Base-by-base conservation (phyloP, 2,113 vertebrate genomes). In the Dryoscopus gambensis region DNA sequence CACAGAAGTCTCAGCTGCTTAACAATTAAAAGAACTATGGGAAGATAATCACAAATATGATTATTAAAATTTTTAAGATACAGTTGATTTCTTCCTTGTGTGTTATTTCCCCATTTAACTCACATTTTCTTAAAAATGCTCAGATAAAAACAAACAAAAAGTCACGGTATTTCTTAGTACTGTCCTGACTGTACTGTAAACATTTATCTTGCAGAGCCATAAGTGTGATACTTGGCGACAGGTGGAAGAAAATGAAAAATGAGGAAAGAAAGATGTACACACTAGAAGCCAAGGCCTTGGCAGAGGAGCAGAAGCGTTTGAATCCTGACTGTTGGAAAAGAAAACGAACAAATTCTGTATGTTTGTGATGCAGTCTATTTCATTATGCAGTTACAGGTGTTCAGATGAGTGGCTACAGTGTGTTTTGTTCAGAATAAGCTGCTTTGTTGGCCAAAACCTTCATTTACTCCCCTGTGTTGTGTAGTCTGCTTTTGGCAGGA, bases 261-360 rank as follows among this genome's bases (percentile, higher is more conserved):
- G 99, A 99, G 95, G 99, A 99, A 95, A 98, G 99, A 87, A 98
- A 99, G 97, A 98, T 99, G 98, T 99, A 99, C 97, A 99, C 99
- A 50, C 98, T 99, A 98, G 99, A 99, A 98, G 99, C 99, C 97
- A 99, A 99, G 97, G 99, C 99, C 96, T 98, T 99, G 98, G 99
- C 99, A 10, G 99, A 99, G 97, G 99, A 99, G 98, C 99, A 99
- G 97, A 99, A 99, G 93, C 98, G 99, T 94, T 98, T 99, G 96
- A 99, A 99, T 98, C 99, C 99, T 60, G 99, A 99, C 97, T 99
- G 99, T 98, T 99, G 99, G 99, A 99, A 99, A 98, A 99, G 99
- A 96, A 99, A 99, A 98, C 98, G 99, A 98, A 99, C 99, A 95
- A 99, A 99, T 98, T 99, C 99, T 42, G 99, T 99, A 98, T 78